A percentile compares a stretch with the other conserved stretches of the same genome.
Conservation (phyloP, 2,888 invertebrate genomes). For the Pristionchus mayeri region DNA sequence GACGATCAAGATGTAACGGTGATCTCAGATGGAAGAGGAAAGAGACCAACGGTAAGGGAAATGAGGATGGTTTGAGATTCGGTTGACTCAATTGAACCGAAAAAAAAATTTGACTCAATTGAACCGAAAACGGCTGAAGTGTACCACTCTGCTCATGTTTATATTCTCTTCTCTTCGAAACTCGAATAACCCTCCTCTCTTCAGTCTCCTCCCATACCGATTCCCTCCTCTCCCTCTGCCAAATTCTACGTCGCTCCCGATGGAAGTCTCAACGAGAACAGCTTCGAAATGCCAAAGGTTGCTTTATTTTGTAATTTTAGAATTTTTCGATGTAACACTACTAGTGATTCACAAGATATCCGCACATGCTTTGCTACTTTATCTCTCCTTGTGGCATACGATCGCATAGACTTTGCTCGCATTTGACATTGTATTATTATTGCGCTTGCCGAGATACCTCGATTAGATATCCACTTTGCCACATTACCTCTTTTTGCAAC, state of each 20-base stretch:
- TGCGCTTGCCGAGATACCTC: no score
- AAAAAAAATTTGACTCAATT: background rate
- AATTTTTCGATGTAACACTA: no score
- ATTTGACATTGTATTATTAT: no score
- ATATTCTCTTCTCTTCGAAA: background rate
- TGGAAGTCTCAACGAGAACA: conserved; percentile 68
- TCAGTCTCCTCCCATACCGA: conserved; percentile 43
- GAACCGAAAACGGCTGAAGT: background rate
- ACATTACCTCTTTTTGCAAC: no score
- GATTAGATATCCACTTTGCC: no score
- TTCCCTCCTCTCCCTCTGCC: conserved; percentile 53
- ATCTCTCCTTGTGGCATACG: no score
- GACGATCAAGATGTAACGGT: conserved; percentile 19
- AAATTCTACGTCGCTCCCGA: conserved; percentile 70
- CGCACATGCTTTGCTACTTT: no score
- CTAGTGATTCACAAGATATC: no score
- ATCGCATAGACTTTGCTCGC: no score
- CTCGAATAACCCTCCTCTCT: background rate
- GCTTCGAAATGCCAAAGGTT: conserved; percentile 67
- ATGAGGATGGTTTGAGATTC: no score
- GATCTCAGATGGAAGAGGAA: conserved; percentile 31
- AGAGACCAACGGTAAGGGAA: conserved; percentile 26
- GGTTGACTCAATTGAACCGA: background rate
- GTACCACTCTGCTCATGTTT: background rate
- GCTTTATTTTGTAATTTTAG: background rate